Evolutionary conservation across 2,113 vertebrate species (phyloP).

Genomic region (Athene noctua): DNA sequence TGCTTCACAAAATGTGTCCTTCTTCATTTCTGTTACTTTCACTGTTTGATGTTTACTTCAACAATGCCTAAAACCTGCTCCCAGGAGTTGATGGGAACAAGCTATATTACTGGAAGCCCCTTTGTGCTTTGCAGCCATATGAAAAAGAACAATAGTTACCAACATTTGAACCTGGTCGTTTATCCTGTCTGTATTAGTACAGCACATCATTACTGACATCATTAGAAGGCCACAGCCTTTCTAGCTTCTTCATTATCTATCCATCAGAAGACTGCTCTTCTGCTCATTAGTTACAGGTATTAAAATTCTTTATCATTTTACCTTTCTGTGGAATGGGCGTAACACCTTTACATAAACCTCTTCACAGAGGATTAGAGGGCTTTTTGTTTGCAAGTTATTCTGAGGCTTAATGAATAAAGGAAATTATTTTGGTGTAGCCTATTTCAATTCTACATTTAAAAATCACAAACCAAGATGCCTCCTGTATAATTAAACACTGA

Average conservation of each 20-base stretch:
- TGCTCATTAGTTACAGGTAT: conserved; percentile 29
- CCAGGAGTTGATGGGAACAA: not conserved
- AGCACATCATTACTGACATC: conserved; percentile 30
- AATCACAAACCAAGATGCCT: not conserved
- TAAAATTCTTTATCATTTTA: conserved; percentile 26
- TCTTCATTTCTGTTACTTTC: not conserved
- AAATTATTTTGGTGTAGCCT: not conserved
- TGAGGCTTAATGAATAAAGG: not conserved
- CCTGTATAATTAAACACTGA: not conserved
- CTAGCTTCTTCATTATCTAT: not conserved
- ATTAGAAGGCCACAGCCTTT: conserved; percentile 38
- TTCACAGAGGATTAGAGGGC: not conserved
- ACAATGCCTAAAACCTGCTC: not conserved
- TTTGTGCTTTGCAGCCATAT: not conserved
- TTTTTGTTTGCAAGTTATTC: not conserved
- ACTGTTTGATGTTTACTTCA: not conserved
- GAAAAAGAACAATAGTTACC: conserved; percentile 32
- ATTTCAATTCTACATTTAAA: not conserved
- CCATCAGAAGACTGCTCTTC: conserved; percentile 19
- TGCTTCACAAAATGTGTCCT: accelerated
- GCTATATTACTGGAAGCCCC: not conserved
- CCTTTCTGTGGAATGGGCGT: conserved; percentile 1
- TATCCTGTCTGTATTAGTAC: not conserved
- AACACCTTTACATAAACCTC: not conserved
- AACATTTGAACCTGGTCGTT: not conserved